Conservation (phyloP, 2,888 invertebrate species). For the Eupithecia insigniata region DNA sequence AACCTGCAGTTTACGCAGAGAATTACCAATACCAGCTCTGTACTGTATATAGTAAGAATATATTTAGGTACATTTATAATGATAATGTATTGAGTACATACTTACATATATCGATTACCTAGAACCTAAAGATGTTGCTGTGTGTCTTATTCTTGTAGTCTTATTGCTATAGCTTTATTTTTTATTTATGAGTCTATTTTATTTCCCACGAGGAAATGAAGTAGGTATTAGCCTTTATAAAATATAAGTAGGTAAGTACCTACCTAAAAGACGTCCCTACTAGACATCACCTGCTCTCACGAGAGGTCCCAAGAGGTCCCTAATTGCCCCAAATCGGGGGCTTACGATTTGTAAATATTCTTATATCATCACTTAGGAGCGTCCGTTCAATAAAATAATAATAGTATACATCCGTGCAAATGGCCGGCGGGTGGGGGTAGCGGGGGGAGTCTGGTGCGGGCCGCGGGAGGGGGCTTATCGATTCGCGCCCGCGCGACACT, state of each 20-base stretch:
- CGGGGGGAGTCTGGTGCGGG: conserved; percentile 51
- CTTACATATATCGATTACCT: too few species aligned
- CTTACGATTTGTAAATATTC: conserved; percentile 76
- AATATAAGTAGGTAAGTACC: neutral
- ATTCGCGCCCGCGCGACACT: conserved; percentile 83
- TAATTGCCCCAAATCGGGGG: conserved; percentile 64
- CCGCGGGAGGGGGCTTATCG: conserved; percentile 67
- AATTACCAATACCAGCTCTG: too few species aligned
- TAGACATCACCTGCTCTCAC: conserved; percentile 42
- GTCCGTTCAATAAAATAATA: conserved; percentile 84
- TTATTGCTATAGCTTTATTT: too few species aligned
- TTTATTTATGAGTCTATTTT: too few species aligned
- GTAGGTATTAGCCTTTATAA: neutral
- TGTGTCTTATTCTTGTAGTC: too few species aligned
- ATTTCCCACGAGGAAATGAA: too few species aligned
- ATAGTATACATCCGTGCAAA: conserved; percentile 84
- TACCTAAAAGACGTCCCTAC: conserved; percentile 39
- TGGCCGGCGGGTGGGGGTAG: conserved; percentile 73
- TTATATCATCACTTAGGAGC: conserved; percentile 77
- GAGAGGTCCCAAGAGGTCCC: conserved; percentile 48
- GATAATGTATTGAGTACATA: too few species aligned
- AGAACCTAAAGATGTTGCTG: too few species aligned
- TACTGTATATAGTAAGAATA: too few species aligned
- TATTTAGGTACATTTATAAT: too few species aligned
- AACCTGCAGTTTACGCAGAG: too few species aligned